Base-by-base conservation (phyloP, 2,888 invertebrate genomes). In the Polyommatus iphigenia region DNA sequence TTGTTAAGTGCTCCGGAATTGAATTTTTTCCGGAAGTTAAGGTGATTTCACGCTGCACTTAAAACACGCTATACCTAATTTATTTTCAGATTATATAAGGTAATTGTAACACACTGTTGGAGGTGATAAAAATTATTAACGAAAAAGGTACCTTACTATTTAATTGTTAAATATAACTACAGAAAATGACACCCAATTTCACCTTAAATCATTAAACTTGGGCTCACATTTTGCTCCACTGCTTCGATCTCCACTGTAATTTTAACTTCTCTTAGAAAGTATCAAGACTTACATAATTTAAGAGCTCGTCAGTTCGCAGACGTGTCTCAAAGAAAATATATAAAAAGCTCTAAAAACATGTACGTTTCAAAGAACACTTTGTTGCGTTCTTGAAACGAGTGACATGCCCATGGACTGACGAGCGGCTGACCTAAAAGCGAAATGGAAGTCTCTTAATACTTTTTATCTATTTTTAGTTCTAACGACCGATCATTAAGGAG, bases 381-480 rank as follows among this genome's bases (percentile, higher is more conserved):
- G 73, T 73, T 75, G 46, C 50, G 24, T 29, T 67, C 75, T 54
- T 50, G 75, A 54, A 75, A 75, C 54, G 75, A 75, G 54, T 75
- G 75, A 75, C 75, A 50, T 54, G 50, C 75, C 75, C 75, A 54
- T 54, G 50, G 75, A 75, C 20, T 54, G 75, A 54, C 50, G 75
- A 75, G 50, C 54, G 7, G 46, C 46, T 75, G 50, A 75, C 54
- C 75, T 75, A 75, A 75, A 54, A 75, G 75, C 75, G 50, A 29
- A 75, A 50, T 75, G 54, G 29, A 20, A 75, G 29, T 54, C 54
- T 75, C 29, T 75, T 75, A 75, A 75, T 75, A 54, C 29, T 67
- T 75, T 54, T 75, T 75, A 46, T 54, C 75, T 75, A 75, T 75
- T 75, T 75, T 75, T 50, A 50, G 46, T 54, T 75, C 75, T 54